phyloP scores from a whole-genome alignment of 2,113 vertebrate genomes.

The Hippocampus guttulatus region DNA sequence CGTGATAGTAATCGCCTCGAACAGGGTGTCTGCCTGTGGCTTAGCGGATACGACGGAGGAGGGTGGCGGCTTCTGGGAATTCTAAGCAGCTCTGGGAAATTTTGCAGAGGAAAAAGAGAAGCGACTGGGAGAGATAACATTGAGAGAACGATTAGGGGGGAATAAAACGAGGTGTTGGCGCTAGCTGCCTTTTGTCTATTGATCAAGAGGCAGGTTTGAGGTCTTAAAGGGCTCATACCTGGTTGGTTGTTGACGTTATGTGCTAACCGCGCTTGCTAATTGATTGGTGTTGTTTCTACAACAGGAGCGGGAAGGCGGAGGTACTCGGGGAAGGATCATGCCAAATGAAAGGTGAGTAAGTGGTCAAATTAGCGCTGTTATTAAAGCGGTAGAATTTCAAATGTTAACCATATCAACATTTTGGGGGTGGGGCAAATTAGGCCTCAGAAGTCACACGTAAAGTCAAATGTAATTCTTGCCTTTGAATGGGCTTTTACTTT shows the following conservation, averaged over 20 bases:
- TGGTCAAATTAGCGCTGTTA: background rate
- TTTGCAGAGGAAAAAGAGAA: conserved; percentile 34
- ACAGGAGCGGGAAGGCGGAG: conserved; percentile 49
- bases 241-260: conserved; percentile 43
- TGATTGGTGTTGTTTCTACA: conserved; percentile 47
- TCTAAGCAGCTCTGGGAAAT: conserved; percentile 56
- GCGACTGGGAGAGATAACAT: conserved; percentile 36
- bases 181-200: conserved; percentile 53
- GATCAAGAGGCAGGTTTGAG: conserved; percentile 64
- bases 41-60: conserved; percentile 45
- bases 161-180: conserved; percentile 49
- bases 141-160: conserved; percentile 57
- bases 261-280: conserved; percentile 48
- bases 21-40: conserved; percentile 65
- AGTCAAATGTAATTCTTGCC: no score
- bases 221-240: conserved; percentile 46
- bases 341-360: conserved; percentile 47
- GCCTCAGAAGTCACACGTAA: no score
- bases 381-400: no score
- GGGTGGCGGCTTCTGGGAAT: conserved; percentile 53
- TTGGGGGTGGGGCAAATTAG: no score
- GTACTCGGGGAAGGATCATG: conserved; percentile 33
- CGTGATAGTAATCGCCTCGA: conserved; percentile 53
- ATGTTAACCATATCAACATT: no score
- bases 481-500: no score